Evolutionary conservation across 2,113 vertebrate genomes (phyloP), one percentile per base, ranked within the genome.

Genomic region (Panthera tigris): DNA sequence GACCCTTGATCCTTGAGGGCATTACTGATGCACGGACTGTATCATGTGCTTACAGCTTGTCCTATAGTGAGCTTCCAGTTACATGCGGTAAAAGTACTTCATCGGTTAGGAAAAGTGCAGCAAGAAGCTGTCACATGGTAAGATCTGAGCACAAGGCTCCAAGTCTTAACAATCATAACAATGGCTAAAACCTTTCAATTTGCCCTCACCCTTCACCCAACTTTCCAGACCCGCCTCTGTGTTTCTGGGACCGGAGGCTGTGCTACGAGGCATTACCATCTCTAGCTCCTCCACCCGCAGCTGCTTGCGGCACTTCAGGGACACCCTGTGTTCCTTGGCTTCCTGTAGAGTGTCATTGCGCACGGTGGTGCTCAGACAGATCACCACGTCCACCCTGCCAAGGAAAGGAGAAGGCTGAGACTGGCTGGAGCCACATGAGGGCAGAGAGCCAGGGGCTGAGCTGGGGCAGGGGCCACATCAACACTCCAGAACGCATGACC

Each of bases 321-420:
- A 99, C 1, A 99, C 99, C 0, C 99, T 98, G 98, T 99, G 99
- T 89, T 99, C 99, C 97, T 99, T 99, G 84, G 98, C 99, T 12
- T 99, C 99, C 98, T 99, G 99, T 92, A 99, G 98, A 0, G 99
- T 99, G 98, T 99, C 99, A 2, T 99, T 99, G 95, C 99, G 99
- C 97, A 99, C 99, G 0, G 99, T 99, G 82, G 99, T 99, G 98
- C 99, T 99, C 97, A 99, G 98, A 90, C 99, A 99, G 98, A 99
- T 99, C 87, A 99, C 99, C 14, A 99, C 99, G 2, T 99, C 99
- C 98, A 99, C 99, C 99, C 99, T 99, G 98, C 79, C 48, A 74
- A 21, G 15, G 85, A 89, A 92, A 73, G 61, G 81, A 95, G 94
- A 31, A 50, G 39, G 50, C 5, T 82, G 48, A 97, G 68, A 57